Evolutionary conservation across 1,140 invertebrate species (phyloP).

Genomic region (Chironomus tepperi): DNA sequence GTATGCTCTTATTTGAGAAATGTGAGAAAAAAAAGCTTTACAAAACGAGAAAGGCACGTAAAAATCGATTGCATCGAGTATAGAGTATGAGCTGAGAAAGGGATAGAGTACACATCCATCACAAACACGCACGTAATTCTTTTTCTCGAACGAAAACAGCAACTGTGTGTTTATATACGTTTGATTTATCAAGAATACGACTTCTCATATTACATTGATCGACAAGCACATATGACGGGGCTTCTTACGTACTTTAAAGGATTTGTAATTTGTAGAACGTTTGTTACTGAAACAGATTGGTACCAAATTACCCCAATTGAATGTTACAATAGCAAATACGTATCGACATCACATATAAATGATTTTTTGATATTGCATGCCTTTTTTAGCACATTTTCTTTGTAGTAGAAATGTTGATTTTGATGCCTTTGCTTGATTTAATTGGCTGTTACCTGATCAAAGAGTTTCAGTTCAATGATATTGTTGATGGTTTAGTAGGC

Average conservation of each 20-base stretch:
- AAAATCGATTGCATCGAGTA: neutral
- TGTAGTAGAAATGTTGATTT: too few species aligned
- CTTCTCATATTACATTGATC: neutral
- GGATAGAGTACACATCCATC: conserved; percentile 2
- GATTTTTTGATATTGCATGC: too few species aligned
- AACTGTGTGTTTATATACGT: neutral
- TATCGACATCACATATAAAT: neutral
- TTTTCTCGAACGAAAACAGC: neutral
- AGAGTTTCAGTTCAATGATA: too few species aligned
- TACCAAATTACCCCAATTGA: neutral
- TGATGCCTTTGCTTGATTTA: too few species aligned
- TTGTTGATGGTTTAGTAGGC: too few species aligned
- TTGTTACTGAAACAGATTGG: neutral
- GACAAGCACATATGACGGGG: neutral
- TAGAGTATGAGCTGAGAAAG: neutral
- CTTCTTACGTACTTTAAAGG: neutral
- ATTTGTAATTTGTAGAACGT: neutral
- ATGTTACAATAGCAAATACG: neutral
- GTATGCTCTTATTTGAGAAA: too few species aligned
- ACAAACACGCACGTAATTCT: neutral
- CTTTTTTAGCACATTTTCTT: too few species aligned
- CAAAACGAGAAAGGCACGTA: neutral
- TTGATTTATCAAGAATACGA: neutral
- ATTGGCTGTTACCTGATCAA: too few species aligned
- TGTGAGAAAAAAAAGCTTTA: too few species aligned